Evolutionary conservation across 2,797 vertebrate genomes (phyloP).

Genomic region (Poecilia picta): DNA sequence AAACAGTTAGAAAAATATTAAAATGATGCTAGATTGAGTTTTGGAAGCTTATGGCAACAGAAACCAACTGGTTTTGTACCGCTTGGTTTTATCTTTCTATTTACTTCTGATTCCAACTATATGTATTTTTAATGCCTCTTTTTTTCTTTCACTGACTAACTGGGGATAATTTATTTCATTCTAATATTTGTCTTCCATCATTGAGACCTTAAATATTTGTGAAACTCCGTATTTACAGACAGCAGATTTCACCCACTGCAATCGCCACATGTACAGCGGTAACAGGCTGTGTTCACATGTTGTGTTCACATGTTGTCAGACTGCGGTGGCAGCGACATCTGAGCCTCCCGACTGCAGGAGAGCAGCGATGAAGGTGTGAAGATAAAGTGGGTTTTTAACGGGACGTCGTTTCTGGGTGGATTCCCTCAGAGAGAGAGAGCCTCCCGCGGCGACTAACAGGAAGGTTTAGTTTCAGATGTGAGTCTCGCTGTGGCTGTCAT

Average conservation of each 20-base stretch:
- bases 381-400: slow-evolving; percentile 28
- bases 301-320: neutral
- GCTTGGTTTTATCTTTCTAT: too few relatives aligned
- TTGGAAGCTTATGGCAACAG: too few relatives aligned
- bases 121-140: neutral
- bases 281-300: neutral
- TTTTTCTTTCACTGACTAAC: neutral
- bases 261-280: neutral
- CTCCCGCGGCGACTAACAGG: slow-evolving; percentile 29
- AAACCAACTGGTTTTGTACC: too few relatives aligned
- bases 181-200: neutral
- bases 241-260: neutral
- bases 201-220: neutral
- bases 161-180: neutral
- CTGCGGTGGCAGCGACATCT: slow-evolving; percentile 1
- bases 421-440: slow-evolving; percentile 46
- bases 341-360: neutral
- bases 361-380: slow-evolving; percentile 21
- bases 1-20: too few relatives aligned
- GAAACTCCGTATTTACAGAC: neutral
- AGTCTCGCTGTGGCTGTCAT: slow-evolving; percentile 44
- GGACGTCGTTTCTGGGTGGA: slow-evolving; percentile 34
- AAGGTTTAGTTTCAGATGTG: slow-evolving; percentile 12
- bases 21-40: too few relatives aligned
- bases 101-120: neutral